A percentile compares a stretch with the other conserved stretches of the same genome.
Evolutionary conservation across 1,140 invertebrate genomes (phyloP).

Genomic region (Lepidurus apus): DNA sequence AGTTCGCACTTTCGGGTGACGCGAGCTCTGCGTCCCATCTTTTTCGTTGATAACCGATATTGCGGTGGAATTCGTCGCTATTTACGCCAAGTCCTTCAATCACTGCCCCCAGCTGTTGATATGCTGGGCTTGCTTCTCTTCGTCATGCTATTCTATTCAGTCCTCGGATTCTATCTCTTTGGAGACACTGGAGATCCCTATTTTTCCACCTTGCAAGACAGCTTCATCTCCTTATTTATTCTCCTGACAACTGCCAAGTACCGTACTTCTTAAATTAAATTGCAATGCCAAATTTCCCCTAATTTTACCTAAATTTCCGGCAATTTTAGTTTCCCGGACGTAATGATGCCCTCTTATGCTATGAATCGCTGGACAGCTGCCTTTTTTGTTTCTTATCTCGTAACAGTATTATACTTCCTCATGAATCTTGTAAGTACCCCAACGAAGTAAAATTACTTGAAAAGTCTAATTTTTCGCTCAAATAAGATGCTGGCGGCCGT

Average conservation of each 20-base stretch:
- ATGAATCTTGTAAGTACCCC: conserved; percentile 72
- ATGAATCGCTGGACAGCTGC: conserved; percentile 72
- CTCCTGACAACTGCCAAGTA: conserved; percentile 87
- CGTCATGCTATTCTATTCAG: conserved; percentile 76
- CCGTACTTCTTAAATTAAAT: conserved; percentile 44
- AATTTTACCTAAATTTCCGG: conserved; percentile 40
- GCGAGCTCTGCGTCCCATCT: conserved; percentile 78
- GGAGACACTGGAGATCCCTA: conserved; percentile 65
- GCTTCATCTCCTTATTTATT: conserved; percentile 84
- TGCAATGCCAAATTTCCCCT: conserved; percentile 3
- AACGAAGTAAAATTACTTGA: conserved; percentile 19
- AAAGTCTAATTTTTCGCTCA: conserved; percentile 12
- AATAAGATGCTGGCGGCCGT: conserved; percentile 80
- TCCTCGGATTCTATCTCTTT: conserved; percentile 79
- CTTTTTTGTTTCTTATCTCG: conserved; percentile 81
- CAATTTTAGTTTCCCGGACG: conserved; percentile 73
- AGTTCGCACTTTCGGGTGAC: conserved; percentile 82
- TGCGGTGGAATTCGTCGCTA: conserved; percentile 59
- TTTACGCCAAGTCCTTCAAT: conserved; percentile 57
- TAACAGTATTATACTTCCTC: conserved; percentile 76
- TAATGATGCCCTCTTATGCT: conserved; percentile 88
- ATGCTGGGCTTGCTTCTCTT: conserved; percentile 80
- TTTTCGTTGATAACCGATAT: conserved; percentile 79
- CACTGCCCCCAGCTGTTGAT: conserved; percentile 79
- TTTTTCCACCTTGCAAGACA: conserved; percentile 70